Base-by-base conservation (phyloP, 2,113 vertebrate genomes). In the Carassius auratus region DNA sequence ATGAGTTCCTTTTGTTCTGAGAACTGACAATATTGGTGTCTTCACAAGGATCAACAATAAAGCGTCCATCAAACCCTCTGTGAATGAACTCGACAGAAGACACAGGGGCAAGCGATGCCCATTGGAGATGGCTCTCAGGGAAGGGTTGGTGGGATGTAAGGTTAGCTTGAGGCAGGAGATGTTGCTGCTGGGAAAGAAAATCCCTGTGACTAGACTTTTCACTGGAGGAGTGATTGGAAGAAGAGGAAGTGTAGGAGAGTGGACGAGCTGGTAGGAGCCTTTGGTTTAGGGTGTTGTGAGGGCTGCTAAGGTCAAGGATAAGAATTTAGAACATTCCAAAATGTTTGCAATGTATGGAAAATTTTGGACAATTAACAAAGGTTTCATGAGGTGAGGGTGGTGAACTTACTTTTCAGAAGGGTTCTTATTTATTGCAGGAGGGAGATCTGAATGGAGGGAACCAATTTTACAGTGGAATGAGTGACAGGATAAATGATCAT, bases 61-160 rank as follows among this genome's bases (percentile, higher is more conserved):
- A 99, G 21, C 97, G 96, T 0, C 97, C 97, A 0, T 99, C 98
- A 0, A 97, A 95, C 26, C 97, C 96, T 0, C 98, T 93, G 78
- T 93, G 93, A 89, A 98, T 99, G 45, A 95, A 88, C 85, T 99
- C 97, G 88, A 99, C 90, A 0, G 95, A 93, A 4, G 95, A 89
- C 3, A 92, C 88, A 0, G 90, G 90, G 23, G 88, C 83, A 30
- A 90, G 89, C 0, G 66, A 79, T 3, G 89, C 84, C 83, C 88
- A 77, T 12, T 85, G 90, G 2, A 93, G 84, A 9, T 91, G 92
- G 84, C 90, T 93, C 87, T 93, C 92, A 1, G 90, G 91, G 19
- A 92, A 3, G 1, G 89, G 21, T 15, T 88, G 93, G 0, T 38
- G 73, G 38, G 86, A 85, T 17, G 80, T 68, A 8, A 69, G 45